Evolutionary conservation across 92 coral and sea anemone species (phyloP), one percentile per base, ranked within the genome.

Genomic region (Bergia puertoricense): DNA sequence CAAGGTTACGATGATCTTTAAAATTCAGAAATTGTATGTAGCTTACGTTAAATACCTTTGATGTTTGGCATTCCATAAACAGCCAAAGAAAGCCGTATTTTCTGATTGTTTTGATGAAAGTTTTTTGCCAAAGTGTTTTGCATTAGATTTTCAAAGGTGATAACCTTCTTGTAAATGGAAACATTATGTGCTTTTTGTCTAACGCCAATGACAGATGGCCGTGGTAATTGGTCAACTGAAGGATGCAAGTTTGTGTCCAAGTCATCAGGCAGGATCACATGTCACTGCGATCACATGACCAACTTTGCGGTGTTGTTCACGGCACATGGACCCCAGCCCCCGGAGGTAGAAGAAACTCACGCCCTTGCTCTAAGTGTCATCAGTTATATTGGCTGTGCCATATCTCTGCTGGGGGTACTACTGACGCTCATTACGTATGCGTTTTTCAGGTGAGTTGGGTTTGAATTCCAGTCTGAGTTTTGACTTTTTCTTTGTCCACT

Each of bases 351-450:
- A 67, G 84, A 86, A 0, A 23, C 57, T 30, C 93, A 92, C 81
- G 88, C 86, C 85, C 13, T 65, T 48, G 96, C 94, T 10, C 74
- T 94, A 88, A 86, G 91, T 40, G 88, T 96, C 81, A 92, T 96
- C 84, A 91, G 92, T 62, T 95, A 95, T 85, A 90, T 96, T 65
- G 99, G 99, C 40, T 96, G 99, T 80, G 96, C 92, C 9, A 85
- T 96, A 38, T 96, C 99, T 15, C 76, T 96, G 75, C 77, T 92
- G 40, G 98, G 96, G 50, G 92, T 92, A 38, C 36, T 90, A 2
- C 89, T 96, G 5, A 96, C 99, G 6, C 93, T 96, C 75, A 74
- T 96, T 42, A 96, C 99, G 72, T 96, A 95, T 85, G 82, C 93
- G 11, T 18, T 95, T 76, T 96, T 96, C 93, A 86, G 85, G 54